Evolutionary conservation across 2,888 invertebrate genomes (phyloP), one percentile per base, ranked within the genome.

Genomic region (Archips xylosteana): DNA sequence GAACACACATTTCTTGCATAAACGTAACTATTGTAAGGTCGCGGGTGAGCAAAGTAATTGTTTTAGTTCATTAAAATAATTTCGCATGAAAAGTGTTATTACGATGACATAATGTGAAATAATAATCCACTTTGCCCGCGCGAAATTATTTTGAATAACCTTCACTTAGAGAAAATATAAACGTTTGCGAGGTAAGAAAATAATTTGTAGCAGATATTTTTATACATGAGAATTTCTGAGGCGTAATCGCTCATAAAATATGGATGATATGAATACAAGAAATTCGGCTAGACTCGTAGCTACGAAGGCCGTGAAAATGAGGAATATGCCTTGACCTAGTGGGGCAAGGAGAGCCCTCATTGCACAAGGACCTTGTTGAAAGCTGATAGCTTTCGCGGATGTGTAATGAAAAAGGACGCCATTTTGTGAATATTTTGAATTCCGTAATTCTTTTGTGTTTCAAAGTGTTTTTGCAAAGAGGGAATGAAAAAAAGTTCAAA

Each of bases 301-400:
- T 57, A 8, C 34, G 39, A 69, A 73, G 73, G 73, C 39, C 64
- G 64, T 49, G 13, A 36, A 60, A 39, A 45, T 54, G 10, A 51
- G 47, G 32, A 60, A 59, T 13, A 60, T 13, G 57, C 73, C 73
- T 73, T 73, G 73, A 69, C 69, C 69, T 15, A 64, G 64, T 73
- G 39, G 15, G 8, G 47, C 57, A 57, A 47, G 61, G 64, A 51
- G 51, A 15, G 60, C 61, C 34, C 51, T 51, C 54, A 45, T 15
- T n/a, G 34, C n/a, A 36, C 70, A 63, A 59, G 60, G 49, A 12
- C 60, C 60, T 62, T 51, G 49, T 65, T 51, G 65, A 65, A 51
- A 51, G 65, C 51, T 36, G 63, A 63, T 62, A 62, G 12, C 32
- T 57, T 5, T 10, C 32, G 12, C 32, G 10, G 57, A 32, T 10